Conservation (phyloP, 2,888 invertebrate genomes). For the Tryphoninae sp. region DNA sequence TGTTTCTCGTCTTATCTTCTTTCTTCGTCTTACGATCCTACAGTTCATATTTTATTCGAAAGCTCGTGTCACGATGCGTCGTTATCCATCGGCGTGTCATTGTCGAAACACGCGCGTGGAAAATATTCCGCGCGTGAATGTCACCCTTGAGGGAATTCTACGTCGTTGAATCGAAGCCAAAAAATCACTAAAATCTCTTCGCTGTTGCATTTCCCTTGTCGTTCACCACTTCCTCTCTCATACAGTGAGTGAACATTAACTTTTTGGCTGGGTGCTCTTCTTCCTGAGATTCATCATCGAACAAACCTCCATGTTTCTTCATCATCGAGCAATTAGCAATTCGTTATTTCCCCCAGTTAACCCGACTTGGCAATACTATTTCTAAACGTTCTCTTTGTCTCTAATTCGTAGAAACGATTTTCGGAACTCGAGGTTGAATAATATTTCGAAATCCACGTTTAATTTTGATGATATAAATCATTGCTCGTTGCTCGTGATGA, state of each 20-base stretch:
- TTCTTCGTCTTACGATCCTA: background rate
- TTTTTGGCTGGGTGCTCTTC: conserved; percentile 47
- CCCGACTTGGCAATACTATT: conserved; percentile 11
- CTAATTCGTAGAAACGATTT: background rate
- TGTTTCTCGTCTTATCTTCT: conserved; percentile 13
- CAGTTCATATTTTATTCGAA: conserved; percentile 32
- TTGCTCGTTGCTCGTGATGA: background rate
- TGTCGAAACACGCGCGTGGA: conserved; percentile 26
- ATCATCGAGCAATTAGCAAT: conserved; percentile 37
- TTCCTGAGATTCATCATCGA: conserved; percentile 30
- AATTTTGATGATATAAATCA: background rate
- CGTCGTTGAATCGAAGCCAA: conserved; percentile 71
- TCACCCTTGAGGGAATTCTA: conserved; percentile 62
- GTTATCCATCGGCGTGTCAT: conserved; percentile 17
- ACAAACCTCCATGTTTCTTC: conserved; percentile 7
- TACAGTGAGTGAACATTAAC: conserved; percentile 12
- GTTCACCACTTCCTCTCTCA: background rate
- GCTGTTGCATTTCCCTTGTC: conserved; percentile 12
- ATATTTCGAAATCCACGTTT: background rate
- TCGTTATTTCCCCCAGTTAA: conserved; percentile 23
- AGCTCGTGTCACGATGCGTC: conserved; percentile 20
- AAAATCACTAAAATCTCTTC: conserved; percentile 58
- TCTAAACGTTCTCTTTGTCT: background rate
- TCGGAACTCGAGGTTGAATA: background rate
- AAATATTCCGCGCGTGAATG: conserved; percentile 60